A percentile compares a stretch with the other conserved stretches of the same genome.
Evolutionary conservation across 2,797 vertebrate genomes (phyloP).

Genomic region (Scarus forsteni): DNA sequence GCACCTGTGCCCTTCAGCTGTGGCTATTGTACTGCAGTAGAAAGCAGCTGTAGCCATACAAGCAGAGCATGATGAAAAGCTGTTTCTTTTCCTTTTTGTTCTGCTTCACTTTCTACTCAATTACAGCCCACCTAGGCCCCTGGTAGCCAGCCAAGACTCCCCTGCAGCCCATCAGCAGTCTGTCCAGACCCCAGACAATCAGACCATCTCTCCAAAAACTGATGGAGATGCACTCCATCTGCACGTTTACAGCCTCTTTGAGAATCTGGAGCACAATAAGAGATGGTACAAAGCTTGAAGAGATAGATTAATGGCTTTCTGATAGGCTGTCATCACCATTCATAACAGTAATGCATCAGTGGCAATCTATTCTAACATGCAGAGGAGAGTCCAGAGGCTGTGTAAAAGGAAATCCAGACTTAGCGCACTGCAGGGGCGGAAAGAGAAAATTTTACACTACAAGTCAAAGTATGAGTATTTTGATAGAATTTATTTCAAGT

Average conservation of each 20-base stretch:
- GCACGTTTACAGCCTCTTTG: conserved; percentile 18
- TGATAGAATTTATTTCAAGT: too few species aligned
- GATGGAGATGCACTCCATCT: conserved; percentile 53
- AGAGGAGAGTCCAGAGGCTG: conserved; percentile 25
- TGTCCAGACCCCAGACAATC: conserved; percentile 30
- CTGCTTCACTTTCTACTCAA: conserved; percentile 57
- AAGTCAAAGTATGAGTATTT: too few species aligned
- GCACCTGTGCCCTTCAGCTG: conserved; percentile 74
- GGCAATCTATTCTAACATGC: conserved; percentile 54
- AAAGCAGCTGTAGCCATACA: conserved; percentile 61
- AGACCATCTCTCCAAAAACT: conserved; percentile 32
- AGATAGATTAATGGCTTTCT: conserved; percentile 69
- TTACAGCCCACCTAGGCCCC: conserved; percentile 74
- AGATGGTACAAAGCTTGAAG: conserved; percentile 42
- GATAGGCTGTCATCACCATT: conserved; percentile 67
- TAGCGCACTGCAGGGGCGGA: background rate
- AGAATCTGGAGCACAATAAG: conserved; percentile 52
- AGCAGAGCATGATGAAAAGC: conserved; percentile 64
- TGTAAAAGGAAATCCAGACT: conserved; percentile 28
- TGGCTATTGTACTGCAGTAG: conserved; percentile 66
- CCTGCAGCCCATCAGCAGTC: conserved; percentile 52
- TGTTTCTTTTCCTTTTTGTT: conserved; percentile 29
- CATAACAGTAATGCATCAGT: conserved; percentile 56
- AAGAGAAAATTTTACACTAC: too few species aligned
- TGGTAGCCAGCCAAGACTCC: conserved; percentile 63